phyloP scores from a whole-genome alignment of 2,113 vertebrate species.

The Pteropus alecto region DNA sequence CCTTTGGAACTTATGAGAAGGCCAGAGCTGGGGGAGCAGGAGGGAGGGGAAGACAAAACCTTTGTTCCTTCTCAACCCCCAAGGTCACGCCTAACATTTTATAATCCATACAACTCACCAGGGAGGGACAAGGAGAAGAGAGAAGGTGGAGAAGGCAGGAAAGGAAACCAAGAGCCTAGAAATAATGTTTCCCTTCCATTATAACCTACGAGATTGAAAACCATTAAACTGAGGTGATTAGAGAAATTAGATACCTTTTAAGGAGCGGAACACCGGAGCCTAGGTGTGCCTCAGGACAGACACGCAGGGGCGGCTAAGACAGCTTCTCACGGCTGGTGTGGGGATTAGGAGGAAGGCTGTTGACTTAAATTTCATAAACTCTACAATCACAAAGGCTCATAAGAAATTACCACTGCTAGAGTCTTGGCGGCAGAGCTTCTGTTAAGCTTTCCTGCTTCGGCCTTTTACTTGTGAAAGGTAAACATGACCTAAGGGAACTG shows the following conservation, averaged over 20 bases:
- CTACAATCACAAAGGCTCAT: conserved; percentile 37
- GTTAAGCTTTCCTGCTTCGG: background rate
- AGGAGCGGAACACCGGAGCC: background rate
- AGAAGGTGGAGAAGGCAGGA: background rate
- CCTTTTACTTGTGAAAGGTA: conserved; percentile 47
- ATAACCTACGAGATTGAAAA: conserved; percentile 33
- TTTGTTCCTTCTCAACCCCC: background rate
- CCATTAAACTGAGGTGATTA: conserved; percentile 55
- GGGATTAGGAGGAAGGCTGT: conserved; percentile 58
- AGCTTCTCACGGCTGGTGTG: conserved; percentile 61
- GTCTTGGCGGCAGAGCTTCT: background rate
- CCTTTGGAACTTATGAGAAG: background rate
- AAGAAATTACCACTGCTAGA: background rate
- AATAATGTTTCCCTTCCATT: conserved; percentile 46
- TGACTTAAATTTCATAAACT: conserved; percentile 67
- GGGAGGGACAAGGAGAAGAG: background rate
- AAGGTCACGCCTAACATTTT: conserved; percentile 40
- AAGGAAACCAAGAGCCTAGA: conserved; percentile 45
- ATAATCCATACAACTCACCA: conserved; percentile 38
- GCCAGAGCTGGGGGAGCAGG: background rate
- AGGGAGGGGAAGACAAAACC: background rate
- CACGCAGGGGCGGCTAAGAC: conserved; percentile 47
- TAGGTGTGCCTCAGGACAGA: conserved; percentile 52
- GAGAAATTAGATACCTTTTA: conserved; percentile 65
- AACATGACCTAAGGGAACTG: conserved; percentile 28